Percentiles rank a stretch among this genome's conserved stretches.
phyloP scores from a whole-genome alignment of 1,140 invertebrate species.

The Nautilus pompilius region DNA sequence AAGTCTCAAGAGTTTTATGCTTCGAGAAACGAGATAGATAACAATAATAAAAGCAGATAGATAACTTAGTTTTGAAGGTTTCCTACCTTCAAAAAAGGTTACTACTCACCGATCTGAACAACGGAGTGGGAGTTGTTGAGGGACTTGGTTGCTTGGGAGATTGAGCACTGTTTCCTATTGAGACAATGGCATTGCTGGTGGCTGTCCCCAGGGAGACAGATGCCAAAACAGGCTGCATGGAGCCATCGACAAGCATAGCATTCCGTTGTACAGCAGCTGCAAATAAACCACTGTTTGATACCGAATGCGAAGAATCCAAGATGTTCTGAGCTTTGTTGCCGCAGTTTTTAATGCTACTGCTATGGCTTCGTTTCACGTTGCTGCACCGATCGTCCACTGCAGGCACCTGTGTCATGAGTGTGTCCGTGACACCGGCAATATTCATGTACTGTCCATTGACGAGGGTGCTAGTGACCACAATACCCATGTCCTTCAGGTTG shows the following conservation, averaged over 20 bases:
- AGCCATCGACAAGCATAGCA: conserved; percentile 33
- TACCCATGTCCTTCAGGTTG: conserved; percentile 39
- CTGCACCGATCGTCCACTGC: background rate
- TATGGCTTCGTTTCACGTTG: conserved; percentile 18
- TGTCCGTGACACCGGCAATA: conserved; percentile 19
- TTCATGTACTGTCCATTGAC: conserved; percentile 43
- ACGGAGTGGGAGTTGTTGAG: conserved; percentile 11
- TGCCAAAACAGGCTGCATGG: conserved; percentile 31
- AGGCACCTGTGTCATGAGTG: conserved; percentile 28
- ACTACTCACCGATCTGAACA: conserved; percentile 18
- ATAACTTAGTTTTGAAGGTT: too few relatives aligned
- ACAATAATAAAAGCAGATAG: too few relatives aligned
- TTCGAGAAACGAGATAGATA: too few relatives aligned
- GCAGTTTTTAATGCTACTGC: conserved; percentile 1
- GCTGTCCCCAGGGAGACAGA: conserved; percentile 28
- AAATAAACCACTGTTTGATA: conserved; percentile 33
- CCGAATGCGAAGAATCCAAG: conserved; percentile 23
- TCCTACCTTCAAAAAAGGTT: too few relatives aligned
- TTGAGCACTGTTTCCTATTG: background rate
- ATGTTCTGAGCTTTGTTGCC: conserved; percentile 13
- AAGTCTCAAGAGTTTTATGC: too few relatives aligned
- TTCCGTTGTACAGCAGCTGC: conserved; percentile 23
- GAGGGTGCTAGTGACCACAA: conserved; percentile 38
- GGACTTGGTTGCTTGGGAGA: conserved; percentile 12
- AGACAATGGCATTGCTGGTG: conserved; percentile 4